These are phyloP conservation scores for Zaprionus bogoriensis DNA, from an alignment of 2,888 invertebrate species.

Conservation along the genomic window DNA sequence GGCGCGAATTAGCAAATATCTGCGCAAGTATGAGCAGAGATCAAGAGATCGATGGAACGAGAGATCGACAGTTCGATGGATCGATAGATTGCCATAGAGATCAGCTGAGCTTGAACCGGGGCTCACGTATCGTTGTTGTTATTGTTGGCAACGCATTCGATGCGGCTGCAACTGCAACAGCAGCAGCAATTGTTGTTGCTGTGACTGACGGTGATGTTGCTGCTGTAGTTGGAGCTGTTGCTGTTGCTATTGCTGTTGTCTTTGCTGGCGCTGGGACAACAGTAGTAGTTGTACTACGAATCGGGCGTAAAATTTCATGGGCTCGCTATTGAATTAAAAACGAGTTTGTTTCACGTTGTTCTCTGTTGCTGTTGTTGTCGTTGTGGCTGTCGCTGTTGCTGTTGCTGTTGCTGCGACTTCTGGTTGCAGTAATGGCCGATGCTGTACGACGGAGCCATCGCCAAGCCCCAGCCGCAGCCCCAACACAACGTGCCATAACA, in stretches of 20 bases:
- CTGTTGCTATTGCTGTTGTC: constrained; percentile 23
- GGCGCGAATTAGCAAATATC: constrained; percentile 52
- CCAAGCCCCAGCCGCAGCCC: constrained; percentile 48
- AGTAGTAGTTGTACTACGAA: constrained; percentile 79
- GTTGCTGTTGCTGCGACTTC: constrained; percentile 49
- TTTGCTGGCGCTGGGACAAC: constrained; percentile 56
- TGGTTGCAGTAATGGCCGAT: constrained; percentile 70
- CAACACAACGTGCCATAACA: constrained; percentile 38
- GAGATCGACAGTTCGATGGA: neutral
- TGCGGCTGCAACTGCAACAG: constrained; percentile 13
- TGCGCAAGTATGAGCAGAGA: constrained; percentile 14
- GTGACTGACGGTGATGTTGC: constrained; percentile 10
- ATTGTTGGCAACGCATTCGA: too few species aligned
- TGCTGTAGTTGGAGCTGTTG: constrained; percentile 18
- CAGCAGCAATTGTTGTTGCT: neutral
- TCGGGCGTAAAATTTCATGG: constrained; percentile 80
- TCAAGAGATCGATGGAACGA: constrained; percentile 25
- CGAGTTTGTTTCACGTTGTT: constrained; percentile 61
- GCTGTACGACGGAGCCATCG: constrained; percentile 35
- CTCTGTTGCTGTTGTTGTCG: constrained; percentile 31
- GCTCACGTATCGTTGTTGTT: too few species aligned
- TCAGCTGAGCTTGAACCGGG: constrained; percentile 13
- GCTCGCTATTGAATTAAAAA: constrained; percentile 80
- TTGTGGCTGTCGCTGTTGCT: constrained; percentile 28
- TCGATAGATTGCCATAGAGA: neutral